phyloP scores from a whole-genome alignment of 2,113 vertebrate genomes.

The Cochlearius cochlearius region DNA sequence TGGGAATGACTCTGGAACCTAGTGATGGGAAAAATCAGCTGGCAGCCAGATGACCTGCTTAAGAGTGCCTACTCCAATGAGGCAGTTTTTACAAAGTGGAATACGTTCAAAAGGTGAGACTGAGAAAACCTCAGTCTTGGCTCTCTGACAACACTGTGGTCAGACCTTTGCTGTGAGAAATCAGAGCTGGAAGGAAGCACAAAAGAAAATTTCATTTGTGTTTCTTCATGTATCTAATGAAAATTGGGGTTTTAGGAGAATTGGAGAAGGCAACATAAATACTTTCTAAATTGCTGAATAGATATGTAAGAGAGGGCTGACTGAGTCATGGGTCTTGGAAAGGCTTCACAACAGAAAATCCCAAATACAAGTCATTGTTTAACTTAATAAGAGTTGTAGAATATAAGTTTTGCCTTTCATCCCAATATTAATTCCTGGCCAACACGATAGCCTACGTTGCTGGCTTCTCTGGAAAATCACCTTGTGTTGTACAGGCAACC shows the following conservation, averaged over 20 bases:
- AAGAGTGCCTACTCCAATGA: not conserved
- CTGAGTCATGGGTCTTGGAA: not conserved
- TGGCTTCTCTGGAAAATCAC: not conserved
- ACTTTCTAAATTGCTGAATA: not conserved
- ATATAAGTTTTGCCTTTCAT: not conserved
- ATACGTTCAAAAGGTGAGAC: not conserved
- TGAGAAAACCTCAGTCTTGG: not conserved
- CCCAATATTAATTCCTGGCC: not conserved
- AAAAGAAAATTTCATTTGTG: not conserved
- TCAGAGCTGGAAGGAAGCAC: not conserved
- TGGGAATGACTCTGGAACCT: not conserved
- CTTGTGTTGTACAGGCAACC: not conserved
- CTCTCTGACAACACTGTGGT: not conserved
- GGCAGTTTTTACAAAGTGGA: not conserved
- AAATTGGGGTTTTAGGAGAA: not conserved
- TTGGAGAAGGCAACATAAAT: not conserved
- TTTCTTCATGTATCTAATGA: not conserved
- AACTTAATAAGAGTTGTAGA: not conserved
- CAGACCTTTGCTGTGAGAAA: not conserved
- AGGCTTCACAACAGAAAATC: not conserved
- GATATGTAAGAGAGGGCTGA: accelerated
- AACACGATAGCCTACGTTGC: not conserved
- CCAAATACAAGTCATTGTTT: not conserved
- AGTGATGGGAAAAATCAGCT: not conserved
- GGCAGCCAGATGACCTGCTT: not conserved